Base-by-base conservation (phyloP, 2,888 invertebrate species). In the Ceramica pisi region DNA sequence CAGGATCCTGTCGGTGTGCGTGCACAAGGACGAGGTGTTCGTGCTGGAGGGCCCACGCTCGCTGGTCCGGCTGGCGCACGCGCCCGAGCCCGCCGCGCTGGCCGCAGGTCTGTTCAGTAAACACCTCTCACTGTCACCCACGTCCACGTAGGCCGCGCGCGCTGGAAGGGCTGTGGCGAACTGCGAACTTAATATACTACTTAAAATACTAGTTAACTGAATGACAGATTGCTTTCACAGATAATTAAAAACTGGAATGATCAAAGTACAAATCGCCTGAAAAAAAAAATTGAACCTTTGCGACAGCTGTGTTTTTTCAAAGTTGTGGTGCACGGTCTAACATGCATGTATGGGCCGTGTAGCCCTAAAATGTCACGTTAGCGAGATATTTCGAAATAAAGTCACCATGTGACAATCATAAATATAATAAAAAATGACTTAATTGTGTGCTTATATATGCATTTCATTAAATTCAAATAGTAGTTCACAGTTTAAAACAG, bases 1-100 rank as follows among this genome's bases (percentile, higher is more conserved):
- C 92, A 97, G 97, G 82, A 96, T 97, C 72, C 87, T 97, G 71
- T 96, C 96, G 44, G 97, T 97, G 64, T 96, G 97, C 0, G 97
- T 97, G 82, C 95, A 96, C 85, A 97, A 97, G 89, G 97, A 97
- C 57, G 98, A 98, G 95, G 97, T 99, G 84, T 98, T 98, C 94
- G 96, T 99, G 62, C 94, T 99, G 86, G 98, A 98, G 90, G 98
- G 98, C 0, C 96, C 97, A 60, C 97, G 98, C 79, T 98, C 98
- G 87, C 93, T 99, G 76, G 93, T 98, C 66, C 96, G 99, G n/a
- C 96, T 99, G 61, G 97, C 98, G 50, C 97, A 97, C 83, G 94
- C 96, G 87, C 98, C 98, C 14, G 98, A 98, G 90, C 96, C 94
- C 80, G 94, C 95, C 88, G 91, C 93, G 73, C 92, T 92, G 89